Conservation (phyloP, 2,888 invertebrate genomes). For the Caenorhabditis afra region DNA sequence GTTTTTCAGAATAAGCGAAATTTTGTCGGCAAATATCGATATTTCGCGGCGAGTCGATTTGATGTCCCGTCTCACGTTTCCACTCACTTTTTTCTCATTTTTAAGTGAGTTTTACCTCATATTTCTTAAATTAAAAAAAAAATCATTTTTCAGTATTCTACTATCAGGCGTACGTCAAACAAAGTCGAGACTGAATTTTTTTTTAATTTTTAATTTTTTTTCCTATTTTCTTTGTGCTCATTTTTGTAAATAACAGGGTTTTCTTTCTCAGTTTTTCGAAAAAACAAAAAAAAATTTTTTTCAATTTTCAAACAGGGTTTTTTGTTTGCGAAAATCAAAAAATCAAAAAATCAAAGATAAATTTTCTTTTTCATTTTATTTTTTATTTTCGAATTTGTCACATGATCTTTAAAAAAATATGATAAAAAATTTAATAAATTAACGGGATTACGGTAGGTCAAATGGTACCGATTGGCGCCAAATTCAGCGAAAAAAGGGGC, state of each 20-base stretch:
- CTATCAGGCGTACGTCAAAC: constrained; percentile 75
- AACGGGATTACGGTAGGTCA: background rate
- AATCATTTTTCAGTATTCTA: constrained; percentile 73
- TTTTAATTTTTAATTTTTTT: constrained; percentile 9
- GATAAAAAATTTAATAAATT: background rate
- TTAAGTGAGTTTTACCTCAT: constrained; percentile 65
- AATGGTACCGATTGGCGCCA: background rate
- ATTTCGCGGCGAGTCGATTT: constrained; percentile 78
- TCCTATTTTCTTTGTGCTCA: constrained; percentile 27
- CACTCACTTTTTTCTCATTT: constrained; percentile 70
- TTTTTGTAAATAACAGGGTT: constrained; percentile 26
- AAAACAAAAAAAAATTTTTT: background rate
- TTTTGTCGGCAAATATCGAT: constrained; percentile 62
- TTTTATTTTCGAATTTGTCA: no score
- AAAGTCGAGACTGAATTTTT: constrained; percentile 55
- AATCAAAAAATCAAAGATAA: background rate
- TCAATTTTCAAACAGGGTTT: constrained; percentile 13
- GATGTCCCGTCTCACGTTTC: constrained; percentile 75
- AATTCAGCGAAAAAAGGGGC: background rate
- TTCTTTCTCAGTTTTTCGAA: background rate
- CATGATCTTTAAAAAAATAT: no score
- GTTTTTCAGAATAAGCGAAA: constrained; percentile 50
- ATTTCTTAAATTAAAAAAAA: background rate
- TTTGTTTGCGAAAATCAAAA: background rate
- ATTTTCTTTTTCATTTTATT: background rate